Evolutionary conservation across 53 echinoderm and acorn worm genomes (phyloP), one percentile per base, ranked within the genome.

Genomic region (Luidia sarsii): DNA sequence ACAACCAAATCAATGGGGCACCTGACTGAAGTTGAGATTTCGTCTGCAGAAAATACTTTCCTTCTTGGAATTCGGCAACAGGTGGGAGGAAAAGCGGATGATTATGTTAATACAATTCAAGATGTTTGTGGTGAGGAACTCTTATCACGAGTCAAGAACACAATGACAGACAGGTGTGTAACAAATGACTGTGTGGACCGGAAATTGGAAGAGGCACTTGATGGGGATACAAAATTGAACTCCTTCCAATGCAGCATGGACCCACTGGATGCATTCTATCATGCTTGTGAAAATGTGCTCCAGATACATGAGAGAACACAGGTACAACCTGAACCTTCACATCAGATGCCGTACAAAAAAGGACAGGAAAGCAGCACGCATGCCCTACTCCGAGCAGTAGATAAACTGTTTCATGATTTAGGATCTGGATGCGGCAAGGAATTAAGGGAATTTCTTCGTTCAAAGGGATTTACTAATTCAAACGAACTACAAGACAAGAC

Each of bases 141-240:
- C 7, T 18, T 61, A 2, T 61, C 62, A 0, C 7, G 32, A 14
- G 62, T 61, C 27, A 31, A 24, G 33, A 61, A 61, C 13, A 59
- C 62, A 28, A 61, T 61, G 62, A 61, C 62, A 6, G 62, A 61
- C 21, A 52, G 21, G 52, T 61, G 62, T 61, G 28, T 24, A 27
- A 61, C 62, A 7, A 61, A 34, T 61, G 62, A 61, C 16, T 61
- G 62, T 61, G 28, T 61, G 3, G 62, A 61, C 18, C 8, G 28
- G 0, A 61, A 61, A 30, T 13, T 61, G 21, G 18, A 52, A 20
- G 52, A 15, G 4, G 52, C 52, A 10, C 29, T 27, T 31, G 62
- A 33, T 13, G 33, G 13, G 27, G 18, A 13, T 30, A 14, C 14
- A 25, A 31, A 10, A 61, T 31, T 61, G 1, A 61, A 61, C 31